Evolutionary conservation across 30 jellyfish, hydroid and myxozoan species (phyloP).

Genomic region (Cassiopea andromeda): DNA sequence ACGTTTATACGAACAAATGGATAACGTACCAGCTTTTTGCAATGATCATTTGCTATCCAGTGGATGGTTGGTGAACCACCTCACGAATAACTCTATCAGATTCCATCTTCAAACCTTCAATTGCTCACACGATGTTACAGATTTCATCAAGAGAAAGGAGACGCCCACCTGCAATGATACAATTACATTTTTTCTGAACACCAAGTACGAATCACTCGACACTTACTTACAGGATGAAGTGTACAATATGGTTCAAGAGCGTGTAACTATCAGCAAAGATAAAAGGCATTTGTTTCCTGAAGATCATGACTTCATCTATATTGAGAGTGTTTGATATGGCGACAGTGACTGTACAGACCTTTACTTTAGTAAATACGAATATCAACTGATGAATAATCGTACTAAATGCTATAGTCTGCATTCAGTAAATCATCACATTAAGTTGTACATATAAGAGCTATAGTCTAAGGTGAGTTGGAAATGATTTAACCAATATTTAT

Average conservation of each 20-base stretch:
- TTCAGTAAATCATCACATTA: no score
- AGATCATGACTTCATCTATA: no score
- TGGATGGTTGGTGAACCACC: neutral
- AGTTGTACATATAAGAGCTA: no score
- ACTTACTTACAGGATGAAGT: neutral
- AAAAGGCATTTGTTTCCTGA: conserved; percentile 13
- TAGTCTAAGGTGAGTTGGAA: no score
- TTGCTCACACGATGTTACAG: conserved; percentile 31
- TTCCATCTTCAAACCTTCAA: neutral
- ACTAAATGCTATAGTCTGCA: no score
- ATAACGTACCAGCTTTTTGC: neutral
- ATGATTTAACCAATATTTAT: no score
- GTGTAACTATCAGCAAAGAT: neutral
- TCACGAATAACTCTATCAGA: neutral
- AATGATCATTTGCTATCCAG: neutral
- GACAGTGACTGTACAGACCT: no score
- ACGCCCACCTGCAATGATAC: conserved; percentile 13
- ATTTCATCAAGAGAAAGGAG: conserved; percentile 7
- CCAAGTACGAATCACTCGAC: conserved; percentile 21
- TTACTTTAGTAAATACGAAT: no score
- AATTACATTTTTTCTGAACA: conserved; percentile 31
- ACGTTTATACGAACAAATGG: neutral
- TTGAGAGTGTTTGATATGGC: no score
- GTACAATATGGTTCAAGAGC: conserved; percentile 22
- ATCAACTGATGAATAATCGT: no score